phyloP scores from a whole-genome alignment of 2,113 vertebrate species.

The Columba livia region DNA sequence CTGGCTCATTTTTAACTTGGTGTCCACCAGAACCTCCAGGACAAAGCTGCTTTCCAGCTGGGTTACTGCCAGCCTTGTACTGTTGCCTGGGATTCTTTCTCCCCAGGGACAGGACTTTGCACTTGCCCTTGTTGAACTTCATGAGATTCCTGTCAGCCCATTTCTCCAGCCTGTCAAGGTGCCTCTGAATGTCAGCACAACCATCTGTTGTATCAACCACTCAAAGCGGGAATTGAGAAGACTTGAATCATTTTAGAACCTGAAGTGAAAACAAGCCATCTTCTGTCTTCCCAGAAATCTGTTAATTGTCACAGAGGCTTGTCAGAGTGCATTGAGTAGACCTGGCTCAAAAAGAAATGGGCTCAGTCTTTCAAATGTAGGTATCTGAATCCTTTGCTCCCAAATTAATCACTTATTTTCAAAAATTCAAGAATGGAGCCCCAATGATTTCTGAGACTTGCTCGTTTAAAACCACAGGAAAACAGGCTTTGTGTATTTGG shows the following conservation, averaged over 20 bases:
- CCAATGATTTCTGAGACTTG: neutral
- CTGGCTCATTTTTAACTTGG: neutral
- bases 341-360: neutral
- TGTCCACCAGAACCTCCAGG: neutral
- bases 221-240: neutral
- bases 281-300: neutral
- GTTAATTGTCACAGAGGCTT: neutral
- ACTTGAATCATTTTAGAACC: neutral
- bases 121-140: neutral
- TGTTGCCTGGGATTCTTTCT: neutral
- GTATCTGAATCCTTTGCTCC: neutral
- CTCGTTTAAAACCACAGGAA: neutral
- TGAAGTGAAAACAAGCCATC: neutral
- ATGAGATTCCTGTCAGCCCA: neutral
- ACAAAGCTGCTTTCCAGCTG: neutral
- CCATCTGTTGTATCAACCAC: neutral
- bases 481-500: neutral
- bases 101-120: neutral
- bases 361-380: neutral
- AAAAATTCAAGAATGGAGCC: neutral
- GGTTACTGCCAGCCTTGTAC: neutral
- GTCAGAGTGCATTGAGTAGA: neutral
- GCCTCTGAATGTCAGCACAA: neutral
- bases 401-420: neutral
- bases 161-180: neutral